These are phyloP conservation scores for Saguinus imperator DNA, from an alignment of 2,113 vertebrate species.

Conservation along the genomic window DNA sequence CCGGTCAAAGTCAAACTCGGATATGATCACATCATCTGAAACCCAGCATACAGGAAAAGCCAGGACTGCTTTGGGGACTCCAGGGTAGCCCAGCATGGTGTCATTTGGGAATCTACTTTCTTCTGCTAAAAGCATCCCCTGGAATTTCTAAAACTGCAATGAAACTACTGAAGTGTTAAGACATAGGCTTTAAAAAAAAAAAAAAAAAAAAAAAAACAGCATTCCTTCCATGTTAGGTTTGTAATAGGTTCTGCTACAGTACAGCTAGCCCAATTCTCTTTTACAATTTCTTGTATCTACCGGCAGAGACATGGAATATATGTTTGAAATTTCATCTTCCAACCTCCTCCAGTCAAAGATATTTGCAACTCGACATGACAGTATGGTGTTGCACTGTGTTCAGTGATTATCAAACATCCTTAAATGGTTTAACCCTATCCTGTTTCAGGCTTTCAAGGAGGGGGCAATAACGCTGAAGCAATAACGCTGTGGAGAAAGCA, in stretches of 20 bases:
- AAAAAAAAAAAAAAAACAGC: neutral
- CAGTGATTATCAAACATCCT: neutral
- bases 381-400: neutral
- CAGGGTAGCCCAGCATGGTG: neutral
- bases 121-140: slow-evolving; percentile 49
- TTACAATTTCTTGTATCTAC: slow-evolving; percentile 22
- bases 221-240: slow-evolving; percentile 58
- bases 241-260: slow-evolving; percentile 53
- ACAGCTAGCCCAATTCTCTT: slow-evolving; percentile 13
- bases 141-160: slow-evolving; percentile 71
- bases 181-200: neutral
- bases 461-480: neutral
- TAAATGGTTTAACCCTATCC: slow-evolving; percentile 35
- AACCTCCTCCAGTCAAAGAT: slow-evolving; percentile 39
- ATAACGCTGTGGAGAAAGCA: neutral
- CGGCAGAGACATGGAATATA: neutral
- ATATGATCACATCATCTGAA: slow-evolving; percentile 79
- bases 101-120: slow-evolving; percentile 49
- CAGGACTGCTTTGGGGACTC: neutral
- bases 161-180: slow-evolving; percentile 63
- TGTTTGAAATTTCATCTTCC: slow-evolving; percentile 60
- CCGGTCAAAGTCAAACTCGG: slow-evolving; percentile 71
- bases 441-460: neutral
- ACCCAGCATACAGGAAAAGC: neutral
- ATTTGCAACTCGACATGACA: slow-evolving; percentile 39